phyloP scores from a whole-genome alignment of 2,888 invertebrate genomes.

The Druceiella hillmani region DNA sequence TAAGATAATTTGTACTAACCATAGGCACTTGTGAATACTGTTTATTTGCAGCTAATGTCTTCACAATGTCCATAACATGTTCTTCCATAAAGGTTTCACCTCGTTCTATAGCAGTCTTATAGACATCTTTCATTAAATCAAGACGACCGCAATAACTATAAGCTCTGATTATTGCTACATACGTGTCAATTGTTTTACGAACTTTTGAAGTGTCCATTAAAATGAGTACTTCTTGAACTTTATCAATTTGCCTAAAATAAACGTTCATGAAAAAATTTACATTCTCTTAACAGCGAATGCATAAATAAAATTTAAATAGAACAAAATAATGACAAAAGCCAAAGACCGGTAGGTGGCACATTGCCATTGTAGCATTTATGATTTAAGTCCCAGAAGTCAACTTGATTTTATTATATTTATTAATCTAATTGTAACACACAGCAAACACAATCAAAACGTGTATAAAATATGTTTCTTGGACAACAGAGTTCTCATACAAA shows the following conservation, averaged over 20 bases:
- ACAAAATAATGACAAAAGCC: background rate
- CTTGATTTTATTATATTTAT: too few species aligned
- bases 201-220: conserved; percentile 56
- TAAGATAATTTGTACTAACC: background rate
- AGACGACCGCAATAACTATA: conserved; percentile 43
- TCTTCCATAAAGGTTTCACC: conserved; percentile 35
- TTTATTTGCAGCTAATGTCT: conserved; percentile 33
- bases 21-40: conserved; percentile 22
- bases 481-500: too few species aligned
- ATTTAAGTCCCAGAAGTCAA: too few species aligned
- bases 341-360: background rate
- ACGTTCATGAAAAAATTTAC: conserved; percentile 32
- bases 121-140: conserved; percentile 32
- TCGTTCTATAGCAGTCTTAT: conserved; percentile 31
- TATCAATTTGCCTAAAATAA: conserved; percentile 33
- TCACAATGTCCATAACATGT: conserved; percentile 48
- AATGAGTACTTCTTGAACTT: conserved; percentile 45
- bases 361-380: too few species aligned
- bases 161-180: conserved; percentile 45
- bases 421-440: too few species aligned
- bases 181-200: conserved; percentile 41
- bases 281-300: too few species aligned
- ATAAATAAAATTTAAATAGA: conserved; percentile 2
- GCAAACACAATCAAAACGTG: too few species aligned
- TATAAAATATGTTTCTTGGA: too few species aligned